Conservation (phyloP, 2,888 invertebrate species). For the Maniola hyperantus region DNA sequence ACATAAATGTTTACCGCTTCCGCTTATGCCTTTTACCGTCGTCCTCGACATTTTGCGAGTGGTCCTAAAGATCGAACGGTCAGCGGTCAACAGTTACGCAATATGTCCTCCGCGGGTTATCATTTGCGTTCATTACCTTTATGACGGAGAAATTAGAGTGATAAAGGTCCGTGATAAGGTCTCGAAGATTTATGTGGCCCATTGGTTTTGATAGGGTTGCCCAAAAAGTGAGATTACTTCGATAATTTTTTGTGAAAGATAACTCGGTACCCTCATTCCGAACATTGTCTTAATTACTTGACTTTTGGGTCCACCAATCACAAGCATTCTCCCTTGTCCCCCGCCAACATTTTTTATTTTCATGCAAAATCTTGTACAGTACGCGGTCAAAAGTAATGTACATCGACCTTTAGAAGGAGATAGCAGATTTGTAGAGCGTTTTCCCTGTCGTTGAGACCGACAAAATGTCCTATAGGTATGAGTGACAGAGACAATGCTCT, state of each 20-base stretch:
- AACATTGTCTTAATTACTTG: too few species aligned
- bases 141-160: slow-evolving; percentile 53
- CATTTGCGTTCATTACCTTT: slow-evolving; percentile 62
- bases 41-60: slow-evolving; percentile 64
- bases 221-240: background rate
- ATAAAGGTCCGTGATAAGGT: slow-evolving; percentile 29
- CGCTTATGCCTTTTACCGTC: slow-evolving; percentile 39
- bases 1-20: slow-evolving; percentile 31
- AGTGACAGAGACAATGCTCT: too few species aligned
- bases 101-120: slow-evolving; percentile 59
- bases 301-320: too few species aligned
- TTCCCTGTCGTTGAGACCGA: too few species aligned
- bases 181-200: slow-evolving; percentile 13
- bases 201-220: slow-evolving; percentile 5
- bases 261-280: too few species aligned
- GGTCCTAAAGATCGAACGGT: slow-evolving; percentile 56
- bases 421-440: too few species aligned
- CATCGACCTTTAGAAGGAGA: too few species aligned
- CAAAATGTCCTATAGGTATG: too few species aligned
- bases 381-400: too few species aligned
- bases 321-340: too few species aligned
- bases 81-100: slow-evolving; percentile 56
- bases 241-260: background rate
- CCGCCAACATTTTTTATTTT: too few species aligned
- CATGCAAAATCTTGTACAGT: too few species aligned